Conservation (phyloP, 2,113 vertebrate species). For the Passer montanus region DNA sequence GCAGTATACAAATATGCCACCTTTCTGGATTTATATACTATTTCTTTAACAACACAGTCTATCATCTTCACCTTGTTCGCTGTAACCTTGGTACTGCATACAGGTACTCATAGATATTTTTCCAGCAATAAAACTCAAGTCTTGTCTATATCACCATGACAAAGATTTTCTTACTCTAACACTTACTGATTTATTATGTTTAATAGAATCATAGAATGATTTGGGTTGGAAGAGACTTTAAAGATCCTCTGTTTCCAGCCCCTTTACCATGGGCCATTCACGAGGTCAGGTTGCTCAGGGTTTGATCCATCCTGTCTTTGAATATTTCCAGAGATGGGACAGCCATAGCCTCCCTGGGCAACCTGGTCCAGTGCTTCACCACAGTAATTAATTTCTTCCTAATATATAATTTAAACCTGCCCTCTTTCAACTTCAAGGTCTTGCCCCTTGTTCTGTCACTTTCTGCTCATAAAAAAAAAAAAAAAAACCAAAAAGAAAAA, state of each 20-base stretch:
- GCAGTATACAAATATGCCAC: neutral
- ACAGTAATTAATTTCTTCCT: neutral
- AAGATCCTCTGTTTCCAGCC: neutral
- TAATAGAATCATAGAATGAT: neutral
- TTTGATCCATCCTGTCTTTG: neutral
- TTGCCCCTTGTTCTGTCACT: neutral
- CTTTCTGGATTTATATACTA: conserved; percentile 7
- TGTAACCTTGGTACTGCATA: neutral
- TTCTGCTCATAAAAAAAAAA: neutral
- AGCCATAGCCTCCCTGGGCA: neutral
- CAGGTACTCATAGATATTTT: neutral
- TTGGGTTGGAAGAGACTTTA: neutral
- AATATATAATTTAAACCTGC: neutral
- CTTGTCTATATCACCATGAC: neutral
- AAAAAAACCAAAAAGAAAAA: neutral
- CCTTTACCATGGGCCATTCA: neutral
- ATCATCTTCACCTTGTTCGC: neutral
- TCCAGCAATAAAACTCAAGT: neutral
- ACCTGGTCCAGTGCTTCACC: neutral
- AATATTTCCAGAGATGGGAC: neutral
- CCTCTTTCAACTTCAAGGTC: neutral
- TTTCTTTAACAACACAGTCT: neutral
- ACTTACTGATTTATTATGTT: neutral
- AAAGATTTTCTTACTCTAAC: neutral
- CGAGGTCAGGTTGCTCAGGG: neutral